Percentiles rank a stretch among this genome's conserved stretches.
phyloP scores from a whole-genome alignment of 2,888 invertebrate genomes.

The Eurytoma adleriae region DNA sequence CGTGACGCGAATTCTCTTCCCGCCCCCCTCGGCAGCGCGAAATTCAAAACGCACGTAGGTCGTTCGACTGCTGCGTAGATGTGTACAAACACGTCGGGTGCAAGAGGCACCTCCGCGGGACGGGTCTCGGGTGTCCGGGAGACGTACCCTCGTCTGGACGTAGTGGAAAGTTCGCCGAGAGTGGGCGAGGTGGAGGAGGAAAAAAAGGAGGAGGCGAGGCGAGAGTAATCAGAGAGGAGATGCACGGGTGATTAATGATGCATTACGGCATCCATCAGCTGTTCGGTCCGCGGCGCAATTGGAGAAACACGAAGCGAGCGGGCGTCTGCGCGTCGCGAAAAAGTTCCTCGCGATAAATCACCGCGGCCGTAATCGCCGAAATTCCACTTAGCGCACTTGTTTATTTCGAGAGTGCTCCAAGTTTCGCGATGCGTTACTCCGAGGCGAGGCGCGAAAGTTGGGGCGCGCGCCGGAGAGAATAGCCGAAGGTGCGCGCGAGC shows the following conservation, averaged over 20 bases:
- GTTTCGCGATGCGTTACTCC: neutral
- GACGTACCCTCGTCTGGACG: no score
- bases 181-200: neutral
- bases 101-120: neutral
- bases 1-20: conserved; percentile 33
- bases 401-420: neutral
- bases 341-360: no score
- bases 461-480: no score
- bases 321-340: no score
- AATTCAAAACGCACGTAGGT: conserved; percentile 23
- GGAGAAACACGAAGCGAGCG: no score
- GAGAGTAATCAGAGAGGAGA: no score
- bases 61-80: neutral
- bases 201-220: neutral
- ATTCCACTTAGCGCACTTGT: neutral
- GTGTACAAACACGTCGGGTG: conserved; percentile 29
- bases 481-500: neutral
- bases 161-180: neutral
- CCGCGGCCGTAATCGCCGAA: no score
- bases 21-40: conserved; percentile 14
- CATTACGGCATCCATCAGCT: no score
- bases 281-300: no score
- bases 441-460: no score
- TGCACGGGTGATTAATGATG: no score
- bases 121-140: no score